Percentiles rank a stretch among this genome's conserved stretches.
These are phyloP conservation scores for Drosophila antonietae DNA, from an alignment of 2,888 invertebrate genomes.

Conservation along the genomic window DNA sequence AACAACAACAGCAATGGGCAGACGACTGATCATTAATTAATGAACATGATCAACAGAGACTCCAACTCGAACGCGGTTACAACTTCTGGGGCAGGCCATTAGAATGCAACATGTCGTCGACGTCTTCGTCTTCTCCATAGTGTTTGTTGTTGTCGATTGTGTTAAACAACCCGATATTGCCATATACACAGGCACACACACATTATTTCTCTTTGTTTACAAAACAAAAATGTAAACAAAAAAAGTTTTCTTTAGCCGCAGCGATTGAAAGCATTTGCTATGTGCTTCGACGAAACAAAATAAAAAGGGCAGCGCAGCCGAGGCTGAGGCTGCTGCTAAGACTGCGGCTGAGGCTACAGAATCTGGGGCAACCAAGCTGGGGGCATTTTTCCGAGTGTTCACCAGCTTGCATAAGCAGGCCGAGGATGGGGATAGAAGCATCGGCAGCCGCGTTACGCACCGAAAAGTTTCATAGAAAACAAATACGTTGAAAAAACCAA, in stretches of 20 bases:
- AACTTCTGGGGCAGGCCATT: conserved; percentile 66
- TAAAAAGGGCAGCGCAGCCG: conserved; percentile 34
- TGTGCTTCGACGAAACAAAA: conserved; percentile 46
- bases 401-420: conserved; percentile 75
- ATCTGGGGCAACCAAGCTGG: conserved; percentile 80
- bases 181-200: conserved; percentile 31
- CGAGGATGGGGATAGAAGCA: conserved; percentile 27
- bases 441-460: conserved; percentile 64
- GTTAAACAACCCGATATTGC: conserved; percentile 67
- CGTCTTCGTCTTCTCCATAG: conserved; percentile 27
- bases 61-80: conserved; percentile 34
- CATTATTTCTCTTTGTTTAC: conserved; percentile 69
- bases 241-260: conserved; percentile 67
- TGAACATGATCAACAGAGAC: conserved; percentile 74
- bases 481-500: conserved; percentile 47
- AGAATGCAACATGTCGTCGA: conserved; percentile 80
- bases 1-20: conserved; percentile 40
- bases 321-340: conserved; percentile 16
- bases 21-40: conserved; percentile 78
- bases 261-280: conserved; percentile 68
- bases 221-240: conserved; percentile 80
- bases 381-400: conserved; percentile 68
- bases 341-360: conserved; percentile 47
- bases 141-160: conserved; percentile 58
- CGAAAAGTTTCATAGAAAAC: conserved; percentile 65